Evolutionary conservation across 2,888 invertebrate genomes (phyloP), one percentile per base, ranked within the genome.

Genomic region (Stomorhina lunata): DNA sequence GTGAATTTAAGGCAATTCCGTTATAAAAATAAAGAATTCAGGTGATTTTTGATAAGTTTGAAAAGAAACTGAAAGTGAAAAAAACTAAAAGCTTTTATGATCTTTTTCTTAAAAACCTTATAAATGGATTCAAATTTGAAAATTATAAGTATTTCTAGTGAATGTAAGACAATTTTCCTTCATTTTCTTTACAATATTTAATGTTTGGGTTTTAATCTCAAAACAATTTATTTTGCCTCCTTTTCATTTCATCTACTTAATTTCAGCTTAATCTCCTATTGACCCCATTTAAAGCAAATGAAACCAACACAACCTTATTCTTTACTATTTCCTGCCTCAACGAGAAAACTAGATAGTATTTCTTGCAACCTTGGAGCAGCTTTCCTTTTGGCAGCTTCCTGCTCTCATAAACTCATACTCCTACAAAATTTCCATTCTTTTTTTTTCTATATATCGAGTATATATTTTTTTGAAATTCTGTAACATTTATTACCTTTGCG

Each of bases 401-500:
- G 65, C 29, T 22, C n/a, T n/a, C n/a, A n/a, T n/a, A n/a, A n/a
- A n/a, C n/a, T n/a, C 37, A 34, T 57, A 12, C 48, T 50, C 12
- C 50, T 32, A 9, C 32, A 34, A 12, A 15, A 40, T 68, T 37
- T 22, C 68, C 12, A 48, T 57, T 37, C 20, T 37, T 57, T 3
- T 12, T 43, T 12, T 63, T 15, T 9, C 22, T 15, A 55, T 27
- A 27, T 61, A 10, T 37, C 12, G 10, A 22, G 32, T 15, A 20
- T 15, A 3, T 22, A 63, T 55, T 63, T 25, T 53, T 65, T 50
- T 1, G 5, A n/a, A 10, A 12, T 57, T 7, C n/a, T 78, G 55
- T 55, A 48, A 59, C 79, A 71, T 81, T 85, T 84, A 85, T 85
- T 84, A 84, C 83, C 81, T 83, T 83, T 84, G 83, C 75, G 83